Evolutionary conservation across 1,140 invertebrate genomes (phyloP), one percentile per base, ranked within the genome.

Genomic region (Hyposmocoma kahamanoa): DNA sequence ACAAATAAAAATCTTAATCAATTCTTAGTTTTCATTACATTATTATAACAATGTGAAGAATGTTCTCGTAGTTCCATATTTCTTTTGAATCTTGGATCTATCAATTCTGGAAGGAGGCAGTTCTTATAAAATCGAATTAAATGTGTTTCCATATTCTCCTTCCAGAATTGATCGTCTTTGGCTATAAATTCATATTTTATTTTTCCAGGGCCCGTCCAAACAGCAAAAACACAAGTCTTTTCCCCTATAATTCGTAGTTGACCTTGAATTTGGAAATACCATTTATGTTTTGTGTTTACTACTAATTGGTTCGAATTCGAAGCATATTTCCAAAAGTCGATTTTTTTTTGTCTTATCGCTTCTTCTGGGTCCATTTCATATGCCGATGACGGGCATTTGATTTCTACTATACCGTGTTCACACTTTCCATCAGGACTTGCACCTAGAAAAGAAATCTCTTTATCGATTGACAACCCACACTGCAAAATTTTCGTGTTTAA

Each of bases 201-300:
- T 1, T 13, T 13, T 19, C 2, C 13, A 10, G 42, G 10, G 3
- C 42, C 42, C 0, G 34, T 19, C 49, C 49, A 51, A 15, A 51
- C 19, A 11, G 30, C 42, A 51, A 51, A 21, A 10, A 51, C 18
- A 18, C 42, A 50, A 5, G 30, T 24, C 2, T 15, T 10, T 28
- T 21, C n/a, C 20, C 22, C 22, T 3, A 42, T 41, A 8, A 51
- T 26, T 10, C 41, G 42, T 38, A 44, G 34, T 26, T 50, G 53
- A n/a, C n/a, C n/a, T n/a, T n/a, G n/a, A n/a, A n/a, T n/a, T n/a
- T n/a, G n/a, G n/a, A n/a, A n/a, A n/a, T 71, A 86, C 53, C 78
- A 81, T 17, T 53, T n/a, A 52, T 82, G 69, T 19, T 43, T 66
- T 53, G 47, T 52, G 34, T 72, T 80, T 24, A 86, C 44, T 53